Evolutionary conservation across 2,888 invertebrate genomes (phyloP).

Genomic region (Heliconius ethilla): DNA sequence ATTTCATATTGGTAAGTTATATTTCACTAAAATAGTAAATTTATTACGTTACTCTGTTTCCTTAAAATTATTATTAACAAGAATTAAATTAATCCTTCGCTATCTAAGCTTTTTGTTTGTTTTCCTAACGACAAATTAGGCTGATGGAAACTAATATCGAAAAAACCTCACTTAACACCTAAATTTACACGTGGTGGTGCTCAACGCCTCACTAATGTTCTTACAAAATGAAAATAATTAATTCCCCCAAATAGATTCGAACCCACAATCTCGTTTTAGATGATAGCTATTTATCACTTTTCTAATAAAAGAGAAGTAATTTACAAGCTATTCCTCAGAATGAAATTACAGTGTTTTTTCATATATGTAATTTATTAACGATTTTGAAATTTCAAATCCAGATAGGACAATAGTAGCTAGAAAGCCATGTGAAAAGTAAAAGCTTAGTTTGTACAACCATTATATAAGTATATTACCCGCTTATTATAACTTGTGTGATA

Average conservation of each 20-base stretch:
- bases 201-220: neutral
- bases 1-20: neutral
- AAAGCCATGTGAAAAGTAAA: constrained; percentile 16
- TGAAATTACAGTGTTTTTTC: neutral
- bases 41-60: neutral
- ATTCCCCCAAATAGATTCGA: neutral
- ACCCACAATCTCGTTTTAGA: neutral
- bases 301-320: no score
- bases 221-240: neutral
- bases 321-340: no score
- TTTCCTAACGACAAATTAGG: no score
- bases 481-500: constrained; percentile 8
- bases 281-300: no score
- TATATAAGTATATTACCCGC: neutral
- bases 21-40: no score
- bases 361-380: neutral
- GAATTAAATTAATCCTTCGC: neutral
- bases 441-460: neutral
- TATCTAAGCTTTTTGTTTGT: neutral
- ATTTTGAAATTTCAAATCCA: neutral
- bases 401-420: neutral
- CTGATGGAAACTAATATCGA: neutral
- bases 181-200: neutral
- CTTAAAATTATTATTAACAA: neutral
- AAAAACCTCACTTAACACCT: neutral